Conservation (phyloP, 2,888 invertebrate species). For the Lissocephala sabroskyi region DNA sequence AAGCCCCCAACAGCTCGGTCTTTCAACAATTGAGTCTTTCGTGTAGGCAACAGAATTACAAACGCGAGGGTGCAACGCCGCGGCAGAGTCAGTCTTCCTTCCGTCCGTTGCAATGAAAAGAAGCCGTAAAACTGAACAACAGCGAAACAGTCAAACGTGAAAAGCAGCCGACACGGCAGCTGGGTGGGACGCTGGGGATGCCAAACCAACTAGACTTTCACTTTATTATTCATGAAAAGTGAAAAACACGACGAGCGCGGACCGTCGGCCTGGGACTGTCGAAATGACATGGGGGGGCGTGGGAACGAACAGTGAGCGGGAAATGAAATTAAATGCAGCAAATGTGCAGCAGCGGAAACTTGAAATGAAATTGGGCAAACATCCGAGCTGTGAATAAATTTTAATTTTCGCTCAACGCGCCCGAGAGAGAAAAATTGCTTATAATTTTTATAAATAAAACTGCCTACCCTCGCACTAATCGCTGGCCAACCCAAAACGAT, state of each 20-base stretch:
- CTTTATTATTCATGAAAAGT: constrained; percentile 61
- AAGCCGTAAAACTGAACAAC: constrained; percentile 5
- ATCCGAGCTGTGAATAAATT: constrained; percentile 28
- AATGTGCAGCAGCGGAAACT: constrained; percentile 6
- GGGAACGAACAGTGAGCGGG: constrained; percentile 43
- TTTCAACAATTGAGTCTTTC: constrained; percentile 2
- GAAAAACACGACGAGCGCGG: constrained; percentile 41
- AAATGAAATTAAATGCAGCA: constrained; percentile 55
- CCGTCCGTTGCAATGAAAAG: constrained; percentile 2
- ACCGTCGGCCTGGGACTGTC: constrained; percentile 36
- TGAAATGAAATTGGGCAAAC: constrained; percentile 25
- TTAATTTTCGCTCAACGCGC: background rate
- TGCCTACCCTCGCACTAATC: constrained; percentile 41
- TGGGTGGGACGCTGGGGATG: constrained; percentile 35
- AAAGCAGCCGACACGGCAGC: constrained; percentile 22
- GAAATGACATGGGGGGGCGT: constrained; percentile 32
- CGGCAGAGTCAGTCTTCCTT: background rate
- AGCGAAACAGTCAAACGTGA: constrained; percentile 22
- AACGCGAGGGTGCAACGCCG: constrained; percentile 26
- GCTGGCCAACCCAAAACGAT: constrained; percentile 31
- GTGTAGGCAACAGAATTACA: constrained; percentile 57
- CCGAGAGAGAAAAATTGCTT: constrained; percentile 13
- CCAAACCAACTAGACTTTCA: constrained; percentile 57
- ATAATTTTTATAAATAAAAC: constrained; percentile 59
- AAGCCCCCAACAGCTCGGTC: no score